Evolutionary conservation across 2,888 invertebrate species (phyloP), one percentile per base, ranked within the genome.

Genomic region (Perizoma flavofasciatum): DNA sequence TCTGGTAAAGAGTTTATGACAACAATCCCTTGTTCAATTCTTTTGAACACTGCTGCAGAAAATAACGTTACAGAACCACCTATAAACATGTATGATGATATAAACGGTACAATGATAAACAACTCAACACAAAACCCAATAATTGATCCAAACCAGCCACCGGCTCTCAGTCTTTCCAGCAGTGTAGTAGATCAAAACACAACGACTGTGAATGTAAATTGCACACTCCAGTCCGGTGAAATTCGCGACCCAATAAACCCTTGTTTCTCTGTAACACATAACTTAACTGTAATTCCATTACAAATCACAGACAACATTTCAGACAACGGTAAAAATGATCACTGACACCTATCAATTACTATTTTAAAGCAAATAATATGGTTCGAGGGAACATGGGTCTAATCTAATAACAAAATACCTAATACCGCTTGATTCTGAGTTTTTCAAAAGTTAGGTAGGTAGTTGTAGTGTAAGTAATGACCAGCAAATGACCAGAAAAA

Each of bases 51-150:
- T 43, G 92, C 92, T 11, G 89, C 91, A 39, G 88, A 91, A 74
- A 91, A 92, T 68, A 91, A 90, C 73, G 90, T 89, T 0, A 90
- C 91, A n/a, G 91, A 91, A 70, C 81, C 89, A 11, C 79, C 85
- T 22, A 49, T 61, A 35, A 78, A 78, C 63, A 63, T 68, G 41
- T 66, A 72, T 32, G 77, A 72, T 11, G 65, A 65, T 59, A 35
- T 64, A 45, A 75, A 77, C 57, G 67, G 68, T 46, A 73, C 77
- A 44, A 61, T 67, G 39, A 53, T 59, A 48, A 37, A 22, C 22
- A 46, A 63, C 9, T 56, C 63, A 46, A 54, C 54, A 6, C 66
- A 65, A 37, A 72, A 64, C 54, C 65, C 50, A 40, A 39, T 68
- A 49, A 40, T 67, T 40, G 57, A 66, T 63, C 44, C 71, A 41